Conservation (phyloP, 2,888 invertebrate genomes). For the Panzeria rudis region DNA sequence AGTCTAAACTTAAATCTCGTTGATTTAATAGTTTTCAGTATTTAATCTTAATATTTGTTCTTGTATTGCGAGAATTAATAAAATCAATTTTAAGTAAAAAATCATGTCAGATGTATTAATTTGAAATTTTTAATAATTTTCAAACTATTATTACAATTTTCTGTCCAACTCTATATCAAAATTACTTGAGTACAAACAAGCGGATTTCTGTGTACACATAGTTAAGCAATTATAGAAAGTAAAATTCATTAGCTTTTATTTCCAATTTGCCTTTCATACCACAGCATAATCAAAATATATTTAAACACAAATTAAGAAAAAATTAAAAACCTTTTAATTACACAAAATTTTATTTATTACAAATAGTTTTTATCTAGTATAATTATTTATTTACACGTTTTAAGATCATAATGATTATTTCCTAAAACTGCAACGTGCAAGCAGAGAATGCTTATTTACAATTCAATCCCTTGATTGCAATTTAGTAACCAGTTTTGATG, state of each 20-base stretch:
- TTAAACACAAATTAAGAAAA: neutral
- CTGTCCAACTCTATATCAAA: neutral
- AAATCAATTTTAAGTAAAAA: no score
- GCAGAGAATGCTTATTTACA: slow-evolving; percentile 1
- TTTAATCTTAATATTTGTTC: no score
- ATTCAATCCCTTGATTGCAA: slow-evolving; percentile 28
- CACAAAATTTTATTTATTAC: neutral
- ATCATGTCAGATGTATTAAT: no score
- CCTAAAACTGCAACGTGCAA: neutral
- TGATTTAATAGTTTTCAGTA: no score
- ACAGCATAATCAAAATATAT: neutral
- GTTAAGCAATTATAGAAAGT: neutral
- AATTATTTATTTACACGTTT: neutral
- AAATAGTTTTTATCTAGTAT: neutral
- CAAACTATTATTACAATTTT: neutral
- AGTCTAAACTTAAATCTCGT: no score
- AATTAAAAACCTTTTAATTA: neutral
- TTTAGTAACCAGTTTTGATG: slow-evolving; percentile 47
- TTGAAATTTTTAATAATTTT: no score
- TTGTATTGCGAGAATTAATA: no score
- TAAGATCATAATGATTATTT: neutral
- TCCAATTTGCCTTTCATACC: neutral
- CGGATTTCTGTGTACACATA: neutral
- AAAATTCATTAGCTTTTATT: neutral
- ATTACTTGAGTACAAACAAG: neutral